These are phyloP conservation scores for Anastatus disparis DNA, from an alignment of 1,140 invertebrate genomes.

Conservation along the genomic window DNA sequence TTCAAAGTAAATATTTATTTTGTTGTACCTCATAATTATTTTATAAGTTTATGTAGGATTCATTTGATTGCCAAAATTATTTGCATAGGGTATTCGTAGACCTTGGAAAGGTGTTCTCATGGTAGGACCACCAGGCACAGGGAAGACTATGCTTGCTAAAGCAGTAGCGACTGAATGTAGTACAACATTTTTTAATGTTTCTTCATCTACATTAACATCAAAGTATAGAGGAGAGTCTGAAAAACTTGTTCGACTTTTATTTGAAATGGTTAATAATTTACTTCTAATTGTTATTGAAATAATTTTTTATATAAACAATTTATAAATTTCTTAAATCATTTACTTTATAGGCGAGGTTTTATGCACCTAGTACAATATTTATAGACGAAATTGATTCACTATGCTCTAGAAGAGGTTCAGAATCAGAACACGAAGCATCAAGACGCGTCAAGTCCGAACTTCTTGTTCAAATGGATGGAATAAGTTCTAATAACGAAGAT, in stretches of 20 bases:
- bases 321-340: conserved; percentile 17
- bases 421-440: conserved; percentile 98
- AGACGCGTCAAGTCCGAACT: conserved; percentile 97
- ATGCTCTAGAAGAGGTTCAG: conserved; percentile 94
- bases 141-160: conserved; percentile 99
- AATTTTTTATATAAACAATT: not conserved
- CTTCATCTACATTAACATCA: conserved; percentile 95
- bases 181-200: conserved; percentile 99
- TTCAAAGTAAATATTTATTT: conserved; percentile 79
- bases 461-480: conserved; percentile 99
- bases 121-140: conserved; percentile 97
- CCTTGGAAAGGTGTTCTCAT: conserved; percentile 96
- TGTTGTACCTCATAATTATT: conserved; percentile 21
- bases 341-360: conserved; percentile 86
- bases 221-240: conserved; percentile 99
- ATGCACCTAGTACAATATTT: conserved; percentile 99
- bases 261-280: conserved; percentile 88
- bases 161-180: conserved; percentile 99
- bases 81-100: conserved; percentile 82
- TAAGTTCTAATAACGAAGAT: conserved; percentile 80
- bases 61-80: not conserved
- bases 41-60: not conserved
- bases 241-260: conserved; percentile 95
- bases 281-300: not conserved
- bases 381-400: conserved; percentile 99